Base-by-base conservation (phyloP, 2,888 invertebrate species). In the Leptopilina myrica region DNA sequence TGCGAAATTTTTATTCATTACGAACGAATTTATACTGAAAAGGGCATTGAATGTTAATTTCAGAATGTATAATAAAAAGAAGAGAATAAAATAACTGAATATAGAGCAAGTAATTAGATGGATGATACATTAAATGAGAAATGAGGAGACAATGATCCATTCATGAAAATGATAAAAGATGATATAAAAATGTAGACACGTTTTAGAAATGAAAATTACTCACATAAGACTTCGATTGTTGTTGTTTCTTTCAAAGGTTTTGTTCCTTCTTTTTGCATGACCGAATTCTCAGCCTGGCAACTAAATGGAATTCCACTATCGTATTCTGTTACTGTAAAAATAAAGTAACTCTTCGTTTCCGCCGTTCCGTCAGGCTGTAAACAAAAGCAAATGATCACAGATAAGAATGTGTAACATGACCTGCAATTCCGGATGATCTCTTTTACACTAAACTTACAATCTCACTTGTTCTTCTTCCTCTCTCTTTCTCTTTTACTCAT, bases 221-320 rank as follows among this genome's bases (percentile, higher is more conserved):
- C 94, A 98, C 98, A 98, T 92, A 96, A 94, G 81, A 98, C 97
- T 92, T 97, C 96, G 81, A 98, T 93, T 66, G 94, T 94, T 64
- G 95, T 93, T 9, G 94, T 94, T 53, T 95, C 94, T 83, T 95
- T 94, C 90, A 97, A 94, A 2, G 97, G 96, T 79, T 95, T 95
- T 87, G 96, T 96, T 64, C 95, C 94, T 83, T 95, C 95, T 79
- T 95, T 93, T 84, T 93, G 92, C 89, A 96, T 95, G 76, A 98
- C 97, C 82, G 95, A 94, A 92, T 98, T 98, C 85, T 95, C 95
- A 0, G 97, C 96, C 87, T 95, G 95, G 89, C 98, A 98, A 85
- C 95, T 94, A 90, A 97, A 95, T 86, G 94, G 94, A 83, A 93
- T 94, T 26, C 95, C 95, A 89, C 97, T 97, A 90, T 97, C 97